Conservation (phyloP, 1,140 invertebrate species). For the Alviniconcha marisindica region DNA sequence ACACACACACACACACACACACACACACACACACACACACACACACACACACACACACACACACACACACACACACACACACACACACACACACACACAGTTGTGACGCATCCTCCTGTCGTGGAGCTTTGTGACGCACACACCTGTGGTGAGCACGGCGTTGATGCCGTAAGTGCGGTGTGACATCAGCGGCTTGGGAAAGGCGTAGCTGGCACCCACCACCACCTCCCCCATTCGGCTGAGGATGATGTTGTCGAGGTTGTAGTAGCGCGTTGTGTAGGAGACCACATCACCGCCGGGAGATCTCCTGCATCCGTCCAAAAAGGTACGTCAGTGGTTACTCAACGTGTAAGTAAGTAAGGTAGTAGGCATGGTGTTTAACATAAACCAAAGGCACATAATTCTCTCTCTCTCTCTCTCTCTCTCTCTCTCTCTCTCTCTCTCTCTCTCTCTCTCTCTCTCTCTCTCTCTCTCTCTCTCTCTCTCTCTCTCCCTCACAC, state of each 20-base stretch:
- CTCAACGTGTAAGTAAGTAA: neutral
- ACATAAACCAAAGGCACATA: too few relatives aligned
- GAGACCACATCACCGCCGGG: neutral
- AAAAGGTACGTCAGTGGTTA: neutral
- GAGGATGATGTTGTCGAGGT: slow-evolving; percentile 7
- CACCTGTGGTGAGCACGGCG: neutral
- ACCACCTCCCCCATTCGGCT: neutral
- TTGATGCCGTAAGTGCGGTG: slow-evolving; percentile 13
- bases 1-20: too few relatives aligned
- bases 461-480: too few relatives aligned
- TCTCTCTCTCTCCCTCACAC: too few relatives aligned
- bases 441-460: too few relatives aligned
- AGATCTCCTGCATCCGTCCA: neutral
- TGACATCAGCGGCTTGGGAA: neutral
- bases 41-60: too few relatives aligned
- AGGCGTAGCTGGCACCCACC: neutral
- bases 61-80: neutral
- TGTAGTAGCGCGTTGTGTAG: slow-evolving; percentile 9
- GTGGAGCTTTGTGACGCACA: neutral
- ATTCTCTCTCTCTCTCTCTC: too few relatives aligned
- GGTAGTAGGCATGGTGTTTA: too few relatives aligned
- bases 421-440: too few relatives aligned
- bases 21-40: too few relatives aligned
- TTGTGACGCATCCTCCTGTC: neutral
- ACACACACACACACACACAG: neutral